Evolutionary conservation across 1,140 invertebrate species (phyloP).

Genomic region (Anoplophora glabripennis): DNA sequence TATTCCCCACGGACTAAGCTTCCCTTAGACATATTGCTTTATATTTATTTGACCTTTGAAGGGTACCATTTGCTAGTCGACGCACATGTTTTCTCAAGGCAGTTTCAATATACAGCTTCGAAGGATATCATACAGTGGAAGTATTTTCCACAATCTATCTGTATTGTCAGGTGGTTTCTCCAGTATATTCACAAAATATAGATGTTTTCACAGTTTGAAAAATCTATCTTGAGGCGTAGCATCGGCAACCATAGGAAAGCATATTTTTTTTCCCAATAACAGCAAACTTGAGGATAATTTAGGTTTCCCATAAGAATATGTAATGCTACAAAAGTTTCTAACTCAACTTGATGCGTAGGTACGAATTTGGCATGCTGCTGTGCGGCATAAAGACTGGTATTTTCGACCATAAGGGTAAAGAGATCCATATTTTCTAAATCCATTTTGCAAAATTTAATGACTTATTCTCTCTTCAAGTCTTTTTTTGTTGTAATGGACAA

Average conservation of each 20-base stretch:
- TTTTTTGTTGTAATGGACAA: too few relatives aligned
- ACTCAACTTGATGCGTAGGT: conserved; percentile 15
- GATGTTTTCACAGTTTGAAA: conserved; percentile 9
- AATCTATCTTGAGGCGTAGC: too few relatives aligned
- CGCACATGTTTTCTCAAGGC: conserved; percentile 25
- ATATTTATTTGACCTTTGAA: conserved; percentile 41
- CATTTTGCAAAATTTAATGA: too few relatives aligned
- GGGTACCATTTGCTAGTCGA: conserved; percentile 40
- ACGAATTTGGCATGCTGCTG: conserved; percentile 13
- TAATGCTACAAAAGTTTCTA: conserved; percentile 21
- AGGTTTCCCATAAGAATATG: conserved; percentile 27
- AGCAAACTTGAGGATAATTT: conserved; percentile 11
- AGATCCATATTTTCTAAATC: neutral
- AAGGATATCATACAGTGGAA: conserved; percentile 32
- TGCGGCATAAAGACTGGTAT: conserved; percentile 22
- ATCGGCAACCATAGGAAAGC: conserved; percentile 5
- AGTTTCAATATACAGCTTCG: conserved; percentile 26
- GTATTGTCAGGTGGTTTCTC: neutral
- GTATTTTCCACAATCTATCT: conserved; percentile 39
- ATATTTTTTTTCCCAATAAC: conserved; percentile 21
- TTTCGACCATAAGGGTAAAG: conserved; percentile 10
- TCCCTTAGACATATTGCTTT: conserved; percentile 27
- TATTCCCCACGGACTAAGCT: conserved; percentile 24
- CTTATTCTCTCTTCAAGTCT: too few relatives aligned
- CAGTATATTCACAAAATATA: neutral